These are phyloP conservation scores for Bactericera cockerelli DNA, from an alignment of 1,140 invertebrate genomes.

Conservation along the genomic window DNA sequence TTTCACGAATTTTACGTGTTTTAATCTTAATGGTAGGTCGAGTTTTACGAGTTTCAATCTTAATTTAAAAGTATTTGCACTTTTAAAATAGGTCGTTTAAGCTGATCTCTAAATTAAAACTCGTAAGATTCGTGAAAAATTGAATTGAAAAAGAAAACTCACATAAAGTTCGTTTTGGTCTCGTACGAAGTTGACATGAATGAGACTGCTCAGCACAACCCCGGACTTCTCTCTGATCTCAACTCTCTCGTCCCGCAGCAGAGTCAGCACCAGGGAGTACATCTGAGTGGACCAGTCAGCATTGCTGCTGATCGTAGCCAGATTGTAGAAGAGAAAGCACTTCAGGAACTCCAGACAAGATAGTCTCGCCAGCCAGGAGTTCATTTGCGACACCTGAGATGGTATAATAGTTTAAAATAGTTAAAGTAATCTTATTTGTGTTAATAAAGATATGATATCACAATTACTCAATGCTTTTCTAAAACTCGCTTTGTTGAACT, in stretches of 20 bases:
- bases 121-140: too few species aligned
- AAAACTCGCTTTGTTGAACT: too few species aligned
- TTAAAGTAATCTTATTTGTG: constrained; percentile 16
- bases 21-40: too few species aligned
- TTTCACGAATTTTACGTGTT: too few species aligned
- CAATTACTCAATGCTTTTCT: too few species aligned
- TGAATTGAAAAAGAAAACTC: too few species aligned
- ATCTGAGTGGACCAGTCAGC: constrained; percentile 37
- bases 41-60: too few species aligned
- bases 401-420: too few species aligned
- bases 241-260: constrained; percentile 50
- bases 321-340: constrained; percentile 68
- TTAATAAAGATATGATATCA: too few species aligned
- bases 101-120: too few species aligned
- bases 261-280: constrained; percentile 39
- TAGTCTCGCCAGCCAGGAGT: constrained; percentile 63
- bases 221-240: constrained; percentile 69
- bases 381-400: constrained; percentile 32
- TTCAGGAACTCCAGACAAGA: constrained; percentile 60
- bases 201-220: constrained; percentile 64
- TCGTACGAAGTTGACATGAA: constrained; percentile 67
- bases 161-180: constrained; percentile 40
- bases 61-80: too few species aligned
- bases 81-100: too few species aligned
- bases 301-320: constrained; percentile 50